A percentile compares a stretch with the other conserved stretches of the same genome.
phyloP scores from a whole-genome alignment of 2,888 invertebrate species.

The Aradus depressus region DNA sequence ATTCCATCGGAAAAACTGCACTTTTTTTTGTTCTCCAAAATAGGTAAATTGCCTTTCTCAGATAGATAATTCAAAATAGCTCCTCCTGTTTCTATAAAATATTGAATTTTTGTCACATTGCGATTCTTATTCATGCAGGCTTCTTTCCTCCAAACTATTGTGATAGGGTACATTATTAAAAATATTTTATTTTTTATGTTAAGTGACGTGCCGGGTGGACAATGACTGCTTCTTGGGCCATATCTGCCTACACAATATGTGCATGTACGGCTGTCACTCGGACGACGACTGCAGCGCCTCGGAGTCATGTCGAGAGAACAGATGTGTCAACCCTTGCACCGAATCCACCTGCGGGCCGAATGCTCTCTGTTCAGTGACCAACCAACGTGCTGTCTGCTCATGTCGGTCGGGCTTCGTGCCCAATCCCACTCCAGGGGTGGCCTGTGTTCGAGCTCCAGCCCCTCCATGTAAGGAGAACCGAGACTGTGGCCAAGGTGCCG shows the following conservation, averaged over 20 bases:
- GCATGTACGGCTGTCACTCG: conserved; percentile 71
- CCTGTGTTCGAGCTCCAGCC: conserved; percentile 71
- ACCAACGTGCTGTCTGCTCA: conserved; percentile 69
- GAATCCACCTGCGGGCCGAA: conserved; percentile 72
- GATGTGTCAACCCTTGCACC: conserved; percentile 65
- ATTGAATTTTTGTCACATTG: no score
- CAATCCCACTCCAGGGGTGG: conserved; percentile 69
- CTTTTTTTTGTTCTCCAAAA: no score
- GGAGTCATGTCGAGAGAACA: conserved; percentile 69
- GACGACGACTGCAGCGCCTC: conserved; percentile 80
- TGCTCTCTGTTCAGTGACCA: conserved; percentile 64
- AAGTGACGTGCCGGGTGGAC: conserved; percentile 77
- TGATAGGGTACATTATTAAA: neutral
- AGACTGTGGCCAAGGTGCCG: conserved; percentile 58
- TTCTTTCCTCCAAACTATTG: no score
- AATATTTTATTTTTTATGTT: conserved; percentile 19
- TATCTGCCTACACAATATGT: conserved; percentile 75
- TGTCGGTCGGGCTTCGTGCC: conserved; percentile 70
- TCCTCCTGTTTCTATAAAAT: no score
- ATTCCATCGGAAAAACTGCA: no score
- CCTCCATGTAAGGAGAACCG: conserved; percentile 62
- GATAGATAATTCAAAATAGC: no score
- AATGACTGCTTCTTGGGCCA: conserved; percentile 88
- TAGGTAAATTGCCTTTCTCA: no score
- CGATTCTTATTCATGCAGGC: no score